Conservation (phyloP, 2,888 invertebrate species). For the Drosophila pegasa region DNA sequence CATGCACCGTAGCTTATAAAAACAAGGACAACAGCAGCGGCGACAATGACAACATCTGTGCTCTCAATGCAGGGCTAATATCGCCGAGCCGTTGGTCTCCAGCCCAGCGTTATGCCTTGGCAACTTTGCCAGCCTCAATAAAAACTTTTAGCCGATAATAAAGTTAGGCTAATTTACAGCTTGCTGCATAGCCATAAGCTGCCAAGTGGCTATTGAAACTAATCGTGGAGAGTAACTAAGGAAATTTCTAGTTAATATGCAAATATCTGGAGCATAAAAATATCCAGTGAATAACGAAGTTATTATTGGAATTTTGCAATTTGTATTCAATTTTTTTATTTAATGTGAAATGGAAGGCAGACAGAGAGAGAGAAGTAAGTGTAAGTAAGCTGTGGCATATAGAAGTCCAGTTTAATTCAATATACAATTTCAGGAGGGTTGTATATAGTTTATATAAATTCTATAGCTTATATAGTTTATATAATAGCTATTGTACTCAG, state of each 20-base stretch:
- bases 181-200: constrained; percentile 22
- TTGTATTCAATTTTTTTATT: too few relatives aligned
- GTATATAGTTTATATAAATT: too few relatives aligned
- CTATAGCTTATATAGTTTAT: too few relatives aligned
- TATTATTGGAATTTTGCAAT: background rate
- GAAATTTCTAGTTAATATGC: background rate
- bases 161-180: constrained; percentile 8
- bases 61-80: constrained; percentile 58
- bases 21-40: constrained; percentile 57
- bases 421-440: too few relatives aligned
- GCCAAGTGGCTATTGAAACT: constrained; percentile 8
- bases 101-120: background rate
- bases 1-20: constrained; percentile 73
- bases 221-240: background rate
- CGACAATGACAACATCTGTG: constrained; percentile 68
- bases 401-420: too few relatives aligned
- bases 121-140: constrained; percentile 16
- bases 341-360: too few relatives aligned
- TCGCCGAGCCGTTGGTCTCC: constrained; percentile 19
- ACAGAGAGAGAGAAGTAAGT: too few relatives aligned
- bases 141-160: constrained; percentile 23
- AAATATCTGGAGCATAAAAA: background rate
- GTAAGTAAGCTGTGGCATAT: too few relatives aligned
- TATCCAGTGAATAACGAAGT: background rate
- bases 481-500: too few relatives aligned